Evolutionary conservation across 2,888 invertebrate species (phyloP).

Genomic region (Drosophila longiperda): DNA sequence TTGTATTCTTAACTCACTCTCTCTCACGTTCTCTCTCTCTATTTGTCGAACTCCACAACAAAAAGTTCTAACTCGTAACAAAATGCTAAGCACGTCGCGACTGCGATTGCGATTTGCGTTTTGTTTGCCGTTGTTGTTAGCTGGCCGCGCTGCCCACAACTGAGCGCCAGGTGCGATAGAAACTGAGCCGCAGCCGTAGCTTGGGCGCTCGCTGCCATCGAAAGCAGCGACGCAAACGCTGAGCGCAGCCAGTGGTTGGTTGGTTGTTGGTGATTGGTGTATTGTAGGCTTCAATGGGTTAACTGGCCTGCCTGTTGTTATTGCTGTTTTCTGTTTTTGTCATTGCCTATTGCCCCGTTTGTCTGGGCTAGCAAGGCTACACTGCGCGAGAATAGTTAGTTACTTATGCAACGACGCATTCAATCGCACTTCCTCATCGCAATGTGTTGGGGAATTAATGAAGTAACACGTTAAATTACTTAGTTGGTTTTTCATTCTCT

Average conservation of each 20-base stretch:
- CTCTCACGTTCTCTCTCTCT: conserved; percentile 4
- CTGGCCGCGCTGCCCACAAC: conserved; percentile 71
- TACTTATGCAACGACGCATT: background rate
- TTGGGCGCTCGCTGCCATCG: conserved; percentile 43
- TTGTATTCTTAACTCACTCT: conserved; percentile 32
- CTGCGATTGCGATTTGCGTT: conserved; percentile 39
- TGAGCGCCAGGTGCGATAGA: conserved; percentile 72
- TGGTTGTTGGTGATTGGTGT: conserved; percentile 6
- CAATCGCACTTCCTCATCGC: background rate
- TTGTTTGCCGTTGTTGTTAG: conserved; percentile 69
- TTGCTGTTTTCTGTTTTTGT: conserved; percentile 29
- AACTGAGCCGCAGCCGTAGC: conserved; percentile 48
- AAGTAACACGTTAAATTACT: background rate
- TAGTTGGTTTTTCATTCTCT: background rate
- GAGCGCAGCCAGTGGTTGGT: conserved; percentile 40
- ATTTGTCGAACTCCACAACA: conserved; percentile 29
- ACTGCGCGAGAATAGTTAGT: conserved; percentile 4
- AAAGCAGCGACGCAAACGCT: conserved; percentile 31
- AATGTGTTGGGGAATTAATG: background rate
- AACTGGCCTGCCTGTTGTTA: conserved; percentile 31
- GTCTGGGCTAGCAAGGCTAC: conserved; percentile 16
- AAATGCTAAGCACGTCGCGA: conserved; percentile 44
- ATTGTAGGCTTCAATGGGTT: conserved; percentile 56
- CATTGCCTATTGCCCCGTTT: conserved; percentile 35
- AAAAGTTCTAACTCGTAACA: conserved; percentile 53